A percentile compares a stretch with the other conserved stretches of the same genome.
Conservation (phyloP, 2,797 vertebrate genomes). For the Enteromius trimaculatus region DNA sequence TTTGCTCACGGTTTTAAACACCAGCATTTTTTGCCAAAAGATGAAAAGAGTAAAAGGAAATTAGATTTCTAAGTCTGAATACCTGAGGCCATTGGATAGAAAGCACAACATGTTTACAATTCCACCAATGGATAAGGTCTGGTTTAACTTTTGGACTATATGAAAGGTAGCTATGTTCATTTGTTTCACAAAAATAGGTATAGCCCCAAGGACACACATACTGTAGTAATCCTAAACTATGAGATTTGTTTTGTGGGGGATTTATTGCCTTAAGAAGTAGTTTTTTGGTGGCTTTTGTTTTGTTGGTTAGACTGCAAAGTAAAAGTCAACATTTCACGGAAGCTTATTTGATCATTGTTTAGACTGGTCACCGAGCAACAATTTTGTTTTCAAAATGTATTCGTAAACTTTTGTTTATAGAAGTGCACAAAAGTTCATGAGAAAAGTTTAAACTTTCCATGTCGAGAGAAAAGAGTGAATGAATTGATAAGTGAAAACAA, state of each 20-base stretch:
- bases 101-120: conserved; percentile 54
- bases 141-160: conserved; percentile 40
- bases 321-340: conserved; percentile 22
- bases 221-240: conserved; percentile 1
- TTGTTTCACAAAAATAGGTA: conserved; percentile 40
- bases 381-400: conserved; percentile 17
- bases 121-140: conserved; percentile 39
- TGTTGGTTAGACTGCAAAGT: conserved; percentile 24
- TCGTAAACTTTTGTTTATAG: conserved; percentile 27
- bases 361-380: conserved; percentile 19
- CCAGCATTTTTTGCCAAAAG: conserved; percentile 59
- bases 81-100: conserved; percentile 46
- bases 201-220: conserved; percentile 22
- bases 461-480: conserved; percentile 20
- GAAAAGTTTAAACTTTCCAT: background rate
- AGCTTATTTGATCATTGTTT: conserved; percentile 14
- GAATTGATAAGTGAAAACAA: conserved; percentile 34
- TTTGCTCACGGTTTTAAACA: conserved; percentile 42
- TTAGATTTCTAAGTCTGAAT: conserved; percentile 34
- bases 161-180: conserved; percentile 39
- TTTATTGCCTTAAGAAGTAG: conserved; percentile 24
- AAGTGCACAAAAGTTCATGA: conserved; percentile 11
- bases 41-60: conserved; percentile 53
- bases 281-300: background rate
- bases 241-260: conserved; percentile 37